A percentile compares a stretch with the other conserved stretches of the same genome.
phyloP scores from a whole-genome alignment of 2,888 invertebrate genomes.

The Heliconius ismenius region DNA sequence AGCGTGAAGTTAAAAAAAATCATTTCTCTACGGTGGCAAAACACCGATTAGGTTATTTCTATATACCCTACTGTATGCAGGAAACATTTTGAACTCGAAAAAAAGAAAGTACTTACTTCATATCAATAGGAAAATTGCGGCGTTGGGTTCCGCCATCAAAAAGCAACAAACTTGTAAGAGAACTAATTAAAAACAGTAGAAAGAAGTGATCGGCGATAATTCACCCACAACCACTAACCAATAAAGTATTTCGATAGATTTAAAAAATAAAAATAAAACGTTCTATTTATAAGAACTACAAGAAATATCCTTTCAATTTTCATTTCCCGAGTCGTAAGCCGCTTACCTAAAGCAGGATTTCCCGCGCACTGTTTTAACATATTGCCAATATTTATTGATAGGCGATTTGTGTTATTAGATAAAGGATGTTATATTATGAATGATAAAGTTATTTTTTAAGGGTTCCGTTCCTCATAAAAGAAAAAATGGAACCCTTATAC shows the following conservation, averaged over 20 bases:
- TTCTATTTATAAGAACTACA: background rate
- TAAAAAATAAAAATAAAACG: background rate
- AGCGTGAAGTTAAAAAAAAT: background rate
- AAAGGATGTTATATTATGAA: background rate
- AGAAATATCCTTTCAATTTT: slow-evolving; percentile 6
- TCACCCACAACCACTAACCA: background rate
- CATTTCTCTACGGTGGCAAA: too few relatives aligned
- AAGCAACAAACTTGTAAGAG: too few relatives aligned
- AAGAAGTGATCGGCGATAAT: background rate
- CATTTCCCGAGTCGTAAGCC: background rate
- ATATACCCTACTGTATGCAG: too few relatives aligned
- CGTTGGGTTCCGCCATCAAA: too few relatives aligned
- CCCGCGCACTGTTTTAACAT: background rate
- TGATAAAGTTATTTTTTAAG: too few relatives aligned
- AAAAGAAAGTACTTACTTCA: too few relatives aligned
- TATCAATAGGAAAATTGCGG: too few relatives aligned
- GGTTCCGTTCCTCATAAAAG: too few relatives aligned
- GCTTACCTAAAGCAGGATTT: background rate
- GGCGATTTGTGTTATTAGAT: background rate
- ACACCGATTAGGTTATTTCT: too few relatives aligned
- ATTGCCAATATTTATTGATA: slow-evolving; percentile 13
- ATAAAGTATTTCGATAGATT: background rate
- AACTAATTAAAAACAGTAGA: too few relatives aligned
- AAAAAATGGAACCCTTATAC: too few relatives aligned
- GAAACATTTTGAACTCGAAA: too few relatives aligned